A percentile compares a stretch with the other conserved stretches of the same genome.
Conservation (phyloP, 2,888 invertebrate genomes). For the Temnothorax unifasciatus region DNA sequence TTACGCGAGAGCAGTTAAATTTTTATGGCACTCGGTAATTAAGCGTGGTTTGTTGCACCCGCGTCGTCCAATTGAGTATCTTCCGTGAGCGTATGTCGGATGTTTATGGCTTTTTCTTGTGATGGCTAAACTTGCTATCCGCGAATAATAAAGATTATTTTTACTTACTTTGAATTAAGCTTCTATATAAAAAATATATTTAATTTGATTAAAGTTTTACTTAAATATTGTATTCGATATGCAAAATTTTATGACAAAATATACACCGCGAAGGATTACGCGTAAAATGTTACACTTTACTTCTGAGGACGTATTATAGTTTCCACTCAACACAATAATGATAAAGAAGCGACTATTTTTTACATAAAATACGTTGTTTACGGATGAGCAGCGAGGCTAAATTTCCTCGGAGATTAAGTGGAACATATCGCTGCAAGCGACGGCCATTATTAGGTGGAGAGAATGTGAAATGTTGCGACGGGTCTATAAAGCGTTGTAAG, state of each 20-base stretch:
- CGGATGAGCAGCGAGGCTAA: conserved; percentile 36
- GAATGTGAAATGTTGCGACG: conserved; percentile 60
- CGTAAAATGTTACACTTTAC: not conserved
- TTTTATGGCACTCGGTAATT: conserved; percentile 27
- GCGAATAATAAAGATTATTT: not conserved
- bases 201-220: not conserved
- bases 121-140: not conserved
- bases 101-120: not conserved
- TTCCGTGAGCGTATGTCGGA: not conserved
- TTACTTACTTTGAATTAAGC: not conserved
- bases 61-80: not conserved
- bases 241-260: not conserved
- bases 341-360: conserved; percentile 39
- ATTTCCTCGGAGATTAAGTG: conserved; percentile 54
- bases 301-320: not conserved
- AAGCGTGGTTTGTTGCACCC: conserved; percentile 20
- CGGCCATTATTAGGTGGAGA: conserved; percentile 44
- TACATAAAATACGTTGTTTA: conserved; percentile 26
- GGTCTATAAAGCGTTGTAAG: conserved; percentile 56
- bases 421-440: conserved; percentile 46
- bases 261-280: not conserved
- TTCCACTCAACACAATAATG: conserved; percentile 19
- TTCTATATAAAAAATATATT: not conserved
- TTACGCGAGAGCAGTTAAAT: conserved; percentile 38
- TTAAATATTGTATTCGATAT: not conserved